Evolutionary conservation across 2,888 invertebrate genomes (phyloP).

Genomic region (Microctonus aethiopoides): DNA sequence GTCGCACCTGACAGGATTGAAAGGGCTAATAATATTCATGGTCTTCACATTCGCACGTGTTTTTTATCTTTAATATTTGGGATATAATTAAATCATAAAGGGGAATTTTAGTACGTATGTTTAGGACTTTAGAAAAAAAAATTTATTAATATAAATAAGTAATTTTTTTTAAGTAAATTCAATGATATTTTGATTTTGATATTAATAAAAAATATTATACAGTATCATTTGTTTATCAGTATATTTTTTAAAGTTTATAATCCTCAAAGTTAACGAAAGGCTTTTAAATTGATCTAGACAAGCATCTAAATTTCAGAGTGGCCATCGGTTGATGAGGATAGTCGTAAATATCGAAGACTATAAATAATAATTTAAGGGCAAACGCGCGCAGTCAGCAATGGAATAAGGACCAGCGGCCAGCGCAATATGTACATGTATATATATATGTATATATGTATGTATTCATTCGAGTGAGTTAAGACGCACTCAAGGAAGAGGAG

Average conservation of each 20-base stretch:
- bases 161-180: neutral
- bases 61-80: neutral
- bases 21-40: neutral
- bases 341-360: slow-evolving; percentile 49
- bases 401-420: neutral
- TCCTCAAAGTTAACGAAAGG: neutral
- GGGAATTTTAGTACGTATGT: too few relatives aligned
- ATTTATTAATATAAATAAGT: too few relatives aligned
- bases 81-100: too few relatives aligned
- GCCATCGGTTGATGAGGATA: slow-evolving; percentile 32
- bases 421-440: too few relatives aligned
- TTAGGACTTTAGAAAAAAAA: too few relatives aligned
- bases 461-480: slow-evolving; percentile 2
- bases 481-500: slow-evolving; percentile 21
- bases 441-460: slow-evolving; percentile 9
- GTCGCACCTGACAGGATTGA: slow-evolving; percentile 28
- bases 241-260: neutral
- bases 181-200: slow-evolving; percentile 1
- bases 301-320: slow-evolving; percentile 22
- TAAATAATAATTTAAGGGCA: slow-evolving; percentile 56
- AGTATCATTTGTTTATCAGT: neutral
- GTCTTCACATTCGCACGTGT: neutral
- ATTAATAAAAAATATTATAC: slow-evolving; percentile 8
- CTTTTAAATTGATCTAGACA: slow-evolving; percentile 27
- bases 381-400: slow-evolving; percentile 33